Conservation (phyloP, 2,797 vertebrate genomes). For the Neoniphon sammara region DNA sequence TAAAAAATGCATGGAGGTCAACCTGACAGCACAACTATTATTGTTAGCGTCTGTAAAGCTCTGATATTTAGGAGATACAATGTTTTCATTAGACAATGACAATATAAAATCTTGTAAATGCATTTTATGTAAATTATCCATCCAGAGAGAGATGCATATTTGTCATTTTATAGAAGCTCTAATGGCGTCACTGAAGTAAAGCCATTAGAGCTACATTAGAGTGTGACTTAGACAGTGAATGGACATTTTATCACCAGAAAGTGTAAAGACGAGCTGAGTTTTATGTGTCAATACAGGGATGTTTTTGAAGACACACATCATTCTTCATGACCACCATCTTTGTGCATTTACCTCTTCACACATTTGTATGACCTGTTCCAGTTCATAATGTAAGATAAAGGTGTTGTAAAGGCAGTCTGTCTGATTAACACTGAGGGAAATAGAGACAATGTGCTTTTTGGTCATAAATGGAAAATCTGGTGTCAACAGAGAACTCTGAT, state of each 20-base stretch:
- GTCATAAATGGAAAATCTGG: not conserved
- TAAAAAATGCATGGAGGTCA: no score
- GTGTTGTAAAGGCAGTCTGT: not conserved
- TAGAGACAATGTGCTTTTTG: not conserved
- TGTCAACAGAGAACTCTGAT: not conserved
- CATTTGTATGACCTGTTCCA: not conserved
- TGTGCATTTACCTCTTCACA: conserved; percentile 5
- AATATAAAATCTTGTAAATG: not conserved
- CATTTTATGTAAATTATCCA: not conserved
- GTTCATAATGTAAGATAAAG: not conserved
- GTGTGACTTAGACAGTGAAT: not conserved
- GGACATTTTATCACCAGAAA: not conserved
- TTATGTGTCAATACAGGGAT: not conserved
- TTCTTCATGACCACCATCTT: not conserved
- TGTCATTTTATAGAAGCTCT: not conserved
- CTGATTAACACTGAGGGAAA: conserved; percentile 10
- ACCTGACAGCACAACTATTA: no score
- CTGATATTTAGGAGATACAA: no score
- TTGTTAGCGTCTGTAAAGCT: no score
- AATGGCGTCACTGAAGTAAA: not conserved
- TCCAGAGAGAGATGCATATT: not conserved
- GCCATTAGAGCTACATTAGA: conserved; percentile 10
- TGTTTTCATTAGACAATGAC: no score
- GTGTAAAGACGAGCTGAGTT: conserved; percentile 15
- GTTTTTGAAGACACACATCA: not conserved